Conservation (phyloP, 2,888 invertebrate species). For the Polia nebulosa region DNA sequence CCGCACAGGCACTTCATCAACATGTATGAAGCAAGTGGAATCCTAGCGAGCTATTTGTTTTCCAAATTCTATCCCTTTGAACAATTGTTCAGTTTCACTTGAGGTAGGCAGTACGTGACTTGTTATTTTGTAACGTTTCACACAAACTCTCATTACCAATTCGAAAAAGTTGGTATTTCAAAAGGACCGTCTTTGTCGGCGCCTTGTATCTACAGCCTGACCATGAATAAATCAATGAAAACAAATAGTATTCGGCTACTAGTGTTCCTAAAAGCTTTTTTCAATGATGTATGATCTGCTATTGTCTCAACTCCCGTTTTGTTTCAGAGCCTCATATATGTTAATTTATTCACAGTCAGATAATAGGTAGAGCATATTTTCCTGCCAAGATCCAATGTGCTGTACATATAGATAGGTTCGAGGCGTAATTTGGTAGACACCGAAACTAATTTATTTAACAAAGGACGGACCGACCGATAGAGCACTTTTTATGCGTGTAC, state of each 20-base stretch:
- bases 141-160: slow-evolving; percentile 87
- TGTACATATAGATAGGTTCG: slow-evolving; percentile 88
- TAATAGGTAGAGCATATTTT: slow-evolving; percentile 90
- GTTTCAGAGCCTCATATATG: slow-evolving; percentile 84
- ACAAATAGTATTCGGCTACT: slow-evolving; percentile 90
- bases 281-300: slow-evolving; percentile 84
- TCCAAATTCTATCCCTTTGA: slow-evolving; percentile 75
- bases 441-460: slow-evolving; percentile 92
- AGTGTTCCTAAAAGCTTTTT: slow-evolving; percentile 87
- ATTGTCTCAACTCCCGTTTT: slow-evolving; percentile 88
- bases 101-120: slow-evolving; percentile 80
- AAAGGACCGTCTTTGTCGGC: slow-evolving; percentile 87
- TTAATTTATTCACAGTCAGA: slow-evolving; percentile 86
- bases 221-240: slow-evolving; percentile 91
- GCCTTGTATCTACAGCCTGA: slow-evolving; percentile 85
- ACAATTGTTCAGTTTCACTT: slow-evolving; percentile 84
- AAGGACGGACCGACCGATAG: slow-evolving; percentile 89
- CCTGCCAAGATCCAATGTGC: slow-evolving; percentile 84
- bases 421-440: slow-evolving; percentile 92
- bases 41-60: slow-evolving; percentile 71
- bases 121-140: slow-evolving; percentile 84
- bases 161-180: slow-evolving; percentile 84
- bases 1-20: slow-evolving; percentile 26
- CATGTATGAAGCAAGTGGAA: slow-evolving; percentile 40
- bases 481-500: slow-evolving; percentile 88